Base-by-base conservation (phyloP, 1,140 invertebrate genomes). In the Leptinotarsa defecta region DNA sequence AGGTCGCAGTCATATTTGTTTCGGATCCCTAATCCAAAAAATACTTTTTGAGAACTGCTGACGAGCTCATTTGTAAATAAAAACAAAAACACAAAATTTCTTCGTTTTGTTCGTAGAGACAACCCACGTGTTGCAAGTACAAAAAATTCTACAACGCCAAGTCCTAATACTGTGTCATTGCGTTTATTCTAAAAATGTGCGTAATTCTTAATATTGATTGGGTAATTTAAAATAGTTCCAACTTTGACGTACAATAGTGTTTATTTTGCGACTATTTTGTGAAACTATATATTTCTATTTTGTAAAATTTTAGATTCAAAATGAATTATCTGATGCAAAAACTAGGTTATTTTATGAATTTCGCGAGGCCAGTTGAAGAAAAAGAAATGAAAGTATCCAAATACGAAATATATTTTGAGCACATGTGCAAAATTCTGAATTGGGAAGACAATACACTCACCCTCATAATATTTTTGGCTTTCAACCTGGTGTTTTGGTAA, bases 361-460 rank as follows among this genome's bases (percentile, higher is more conserved):
- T 61, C 48, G 20, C 20, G 4, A 61, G 52, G 15, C n/a, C 22
- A 71, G 3, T 57, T 19, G 69, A 71, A 71, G 48, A 27, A 13
- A 73, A 73, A 72, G 49, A 71, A 49, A 57, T 22, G 13, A 75
- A 79, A 73, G 70, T 77, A n/a, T 77, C 48, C 27, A 76, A 74
- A 52, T 71, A 74, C n/a, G 72, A 79, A 22, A 74, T 68, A 13
- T 81, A 78, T 77, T 77, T 81, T 22, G 73, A 79, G 19, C 22
- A 71, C 17, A 62, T 76, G 20, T 77, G 78, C 52, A 78, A 77
- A 65, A 64, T 81, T 57, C 49, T 81, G 2, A 61, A 76, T 68
- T 79, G 80, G 80, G 78, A 79, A 65, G 76, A 81, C 72, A 68
- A 24, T 68, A 68, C 64, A 22, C 75, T 68, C 70, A 78, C 74